Percentiles rank a stretch among this genome's conserved stretches.
Evolutionary conservation across 2,888 invertebrate genomes (phyloP).

Genomic region (Listrodromus nycthemerus): DNA sequence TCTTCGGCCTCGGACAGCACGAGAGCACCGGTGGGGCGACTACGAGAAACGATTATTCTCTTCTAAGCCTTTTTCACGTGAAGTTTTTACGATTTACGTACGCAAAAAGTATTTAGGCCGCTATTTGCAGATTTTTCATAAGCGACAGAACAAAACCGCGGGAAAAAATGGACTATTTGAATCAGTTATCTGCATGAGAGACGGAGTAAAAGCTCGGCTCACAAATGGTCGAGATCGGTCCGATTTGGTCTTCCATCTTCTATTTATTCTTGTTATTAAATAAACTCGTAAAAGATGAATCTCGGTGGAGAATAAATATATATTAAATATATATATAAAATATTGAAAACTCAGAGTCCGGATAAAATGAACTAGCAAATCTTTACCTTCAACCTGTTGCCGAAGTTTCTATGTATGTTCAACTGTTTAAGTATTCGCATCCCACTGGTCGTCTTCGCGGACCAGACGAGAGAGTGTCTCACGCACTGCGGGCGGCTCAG

Average conservation of each 20-base stretch:
- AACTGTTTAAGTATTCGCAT: slow-evolving; percentile 21
- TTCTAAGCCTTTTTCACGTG: neutral
- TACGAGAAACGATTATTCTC: slow-evolving; percentile 8
- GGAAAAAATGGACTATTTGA: too few relatives aligned
- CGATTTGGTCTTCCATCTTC: neutral
- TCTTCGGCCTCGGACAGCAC: neutral
- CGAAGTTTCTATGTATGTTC: slow-evolving; percentile 10
- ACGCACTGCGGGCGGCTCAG: slow-evolving; percentile 49
- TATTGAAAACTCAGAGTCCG: neutral
- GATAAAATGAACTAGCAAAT: neutral
- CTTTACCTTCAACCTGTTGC: slow-evolving; percentile 44
- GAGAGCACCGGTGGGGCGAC: neutral
- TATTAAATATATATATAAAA: neutral
- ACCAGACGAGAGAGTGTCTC: slow-evolving; percentile 47
- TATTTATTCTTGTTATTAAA: neutral
- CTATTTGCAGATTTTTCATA: slow-evolving; percentile 62
- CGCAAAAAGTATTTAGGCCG: slow-evolving; percentile 44
- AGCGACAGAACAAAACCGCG: too few relatives aligned
- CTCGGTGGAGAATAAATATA: neutral
- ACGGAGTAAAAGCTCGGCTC: neutral
- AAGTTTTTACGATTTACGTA: slow-evolving; percentile 58
- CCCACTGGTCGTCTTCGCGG: slow-evolving; percentile 32
- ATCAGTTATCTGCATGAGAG: too few relatives aligned
- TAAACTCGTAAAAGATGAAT: neutral
- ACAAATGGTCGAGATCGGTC: neutral